Percentiles rank a stretch among this genome's conserved stretches.
These are phyloP conservation scores for Callitettix versicolor DNA, from an alignment of 1,140 invertebrate genomes.

Conservation along the genomic window DNA sequence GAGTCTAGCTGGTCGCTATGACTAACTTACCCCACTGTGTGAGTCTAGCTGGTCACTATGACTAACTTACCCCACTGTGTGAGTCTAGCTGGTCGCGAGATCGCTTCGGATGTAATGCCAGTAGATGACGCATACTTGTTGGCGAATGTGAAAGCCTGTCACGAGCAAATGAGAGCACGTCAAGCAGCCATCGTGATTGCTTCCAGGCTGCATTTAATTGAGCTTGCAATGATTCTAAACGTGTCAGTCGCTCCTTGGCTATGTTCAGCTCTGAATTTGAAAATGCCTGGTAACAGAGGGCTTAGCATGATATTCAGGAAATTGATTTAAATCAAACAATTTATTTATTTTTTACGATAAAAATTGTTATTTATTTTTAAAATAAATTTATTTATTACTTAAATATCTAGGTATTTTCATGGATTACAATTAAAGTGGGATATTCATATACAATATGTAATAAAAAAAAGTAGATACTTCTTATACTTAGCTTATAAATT, in stretches of 20 bases:
- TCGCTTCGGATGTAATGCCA: conserved; percentile 23
- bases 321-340: no score
- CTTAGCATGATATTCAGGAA: no score
- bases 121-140: conserved; percentile 36
- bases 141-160: conserved; percentile 47
- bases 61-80: conserved; percentile 23
- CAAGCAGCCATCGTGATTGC: conserved; percentile 86
- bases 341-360: no score
- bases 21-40: no score
- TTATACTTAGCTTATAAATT: no score
- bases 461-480: no score
- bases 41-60: no score
- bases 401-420: background rate
- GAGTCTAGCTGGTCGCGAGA: conserved; percentile 19
- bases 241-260: conserved; percentile 72
- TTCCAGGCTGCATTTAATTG: conserved; percentile 83
- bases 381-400: conserved; percentile 13
- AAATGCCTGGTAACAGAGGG: conserved; percentile 64
- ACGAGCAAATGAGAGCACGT: conserved; percentile 82
- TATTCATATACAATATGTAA: no score
- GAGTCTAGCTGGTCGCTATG: no score
- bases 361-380: no score
- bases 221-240: conserved; percentile 69
- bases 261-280: conserved; percentile 74
- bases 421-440: no score